Evolutionary conservation across 1,140 invertebrate genomes (phyloP).

Genomic region (Coboldia fuscipes): DNA sequence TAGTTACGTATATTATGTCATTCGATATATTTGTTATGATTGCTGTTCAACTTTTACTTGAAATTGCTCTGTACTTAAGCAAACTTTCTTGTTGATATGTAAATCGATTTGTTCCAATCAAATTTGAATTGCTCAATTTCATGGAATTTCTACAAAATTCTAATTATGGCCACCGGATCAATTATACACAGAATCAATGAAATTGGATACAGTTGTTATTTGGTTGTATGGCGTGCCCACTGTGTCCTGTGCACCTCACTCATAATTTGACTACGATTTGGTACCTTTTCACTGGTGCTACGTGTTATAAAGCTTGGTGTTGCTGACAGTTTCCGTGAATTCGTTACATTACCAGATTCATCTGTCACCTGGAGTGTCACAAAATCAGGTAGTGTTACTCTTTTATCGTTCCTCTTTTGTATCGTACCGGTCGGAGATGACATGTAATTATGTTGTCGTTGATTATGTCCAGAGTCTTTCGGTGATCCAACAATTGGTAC

Average conservation of each 20-base stretch:
- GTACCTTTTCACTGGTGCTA: conserved; percentile 63
- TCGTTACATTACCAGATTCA: conserved; percentile 15
- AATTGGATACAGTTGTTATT: too few relatives aligned
- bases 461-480: not conserved
- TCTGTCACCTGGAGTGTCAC: conserved; percentile 16
- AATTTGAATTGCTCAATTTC: too few relatives aligned
- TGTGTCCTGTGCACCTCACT: conserved; percentile 53
- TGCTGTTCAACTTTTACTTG: too few relatives aligned
- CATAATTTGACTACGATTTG: conserved; percentile 62
- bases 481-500: conserved; percentile 22
- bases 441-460: not conserved
- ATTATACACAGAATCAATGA: too few relatives aligned
- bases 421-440: not conserved
- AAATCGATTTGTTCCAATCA: too few relatives aligned
- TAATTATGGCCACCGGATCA: too few relatives aligned
- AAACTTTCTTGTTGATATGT: too few relatives aligned
- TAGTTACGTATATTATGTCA: too few relatives aligned
- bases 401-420: conserved; percentile 1
- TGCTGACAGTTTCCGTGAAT: conserved; percentile 14
- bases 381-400: conserved; percentile 8
- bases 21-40: too few relatives aligned
- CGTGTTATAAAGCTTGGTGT: conserved; percentile 39
- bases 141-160: too few relatives aligned
- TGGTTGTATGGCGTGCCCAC: conserved; percentile 71
- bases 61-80: too few relatives aligned